phyloP scores from a whole-genome alignment of 2,888 invertebrate species.

The Xestia ashworthii region DNA sequence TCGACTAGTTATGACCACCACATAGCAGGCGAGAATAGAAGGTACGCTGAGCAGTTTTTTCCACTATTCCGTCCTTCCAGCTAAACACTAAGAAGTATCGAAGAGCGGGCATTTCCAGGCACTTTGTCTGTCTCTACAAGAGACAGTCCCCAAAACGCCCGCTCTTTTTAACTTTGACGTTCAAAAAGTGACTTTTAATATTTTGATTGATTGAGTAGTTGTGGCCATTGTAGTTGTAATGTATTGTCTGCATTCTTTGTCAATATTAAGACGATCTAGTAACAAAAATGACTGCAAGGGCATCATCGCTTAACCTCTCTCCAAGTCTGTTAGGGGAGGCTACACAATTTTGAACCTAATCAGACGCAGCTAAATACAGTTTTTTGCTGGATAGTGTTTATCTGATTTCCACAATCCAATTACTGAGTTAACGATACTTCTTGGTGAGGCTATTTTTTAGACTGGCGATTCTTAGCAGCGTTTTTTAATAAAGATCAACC shows the following conservation, averaged over 20 bases:
- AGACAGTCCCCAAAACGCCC: too few relatives aligned
- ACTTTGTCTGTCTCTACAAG: too few relatives aligned
- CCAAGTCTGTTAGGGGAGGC: background rate
- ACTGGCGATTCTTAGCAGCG: background rate
- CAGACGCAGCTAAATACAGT: background rate
- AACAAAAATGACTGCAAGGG: background rate
- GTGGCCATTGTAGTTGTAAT: background rate
- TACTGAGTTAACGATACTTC: background rate
- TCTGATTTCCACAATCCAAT: background rate
- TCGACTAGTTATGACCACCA: constrained; percentile 24
- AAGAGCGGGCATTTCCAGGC: too few relatives aligned
- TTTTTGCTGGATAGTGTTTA: background rate
- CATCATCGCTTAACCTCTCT: background rate
- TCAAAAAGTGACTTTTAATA: too few relatives aligned
- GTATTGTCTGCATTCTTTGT: background rate
- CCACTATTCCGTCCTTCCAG: too few relatives aligned
- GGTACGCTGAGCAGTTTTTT: background rate
- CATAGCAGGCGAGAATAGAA: constrained; percentile 20
- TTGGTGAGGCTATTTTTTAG: background rate
- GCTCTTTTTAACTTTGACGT: too few relatives aligned
- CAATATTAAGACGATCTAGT: background rate
- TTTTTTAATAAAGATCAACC: background rate
- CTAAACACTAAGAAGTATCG: too few relatives aligned
- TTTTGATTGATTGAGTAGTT: too few relatives aligned
- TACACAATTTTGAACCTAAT: background rate